Conservation (phyloP, 1,140 invertebrate genomes). For the Eciton burchellii region DNA sequence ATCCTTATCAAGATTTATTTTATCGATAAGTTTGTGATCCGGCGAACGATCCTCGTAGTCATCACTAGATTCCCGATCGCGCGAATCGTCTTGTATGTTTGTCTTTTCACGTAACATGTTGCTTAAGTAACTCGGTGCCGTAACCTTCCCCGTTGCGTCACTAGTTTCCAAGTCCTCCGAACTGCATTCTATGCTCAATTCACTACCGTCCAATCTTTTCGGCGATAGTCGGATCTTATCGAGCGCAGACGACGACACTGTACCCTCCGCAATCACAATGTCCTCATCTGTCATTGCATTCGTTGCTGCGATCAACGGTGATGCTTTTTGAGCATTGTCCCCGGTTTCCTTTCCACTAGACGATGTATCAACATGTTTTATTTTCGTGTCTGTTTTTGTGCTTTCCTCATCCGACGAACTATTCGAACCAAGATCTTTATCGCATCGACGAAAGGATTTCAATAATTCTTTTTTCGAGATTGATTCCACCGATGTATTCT, state of each 20-base stretch:
- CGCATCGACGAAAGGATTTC: conserved; percentile 1
- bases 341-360: neutral
- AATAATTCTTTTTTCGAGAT: conserved; percentile 61
- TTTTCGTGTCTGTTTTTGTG: neutral
- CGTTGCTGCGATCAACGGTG: neutral
- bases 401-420: conserved; percentile 49
- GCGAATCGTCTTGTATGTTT: neutral
- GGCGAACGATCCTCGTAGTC: neutral
- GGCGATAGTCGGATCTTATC: conserved; percentile 50
- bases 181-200: conserved; percentile 37
- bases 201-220: conserved; percentile 51
- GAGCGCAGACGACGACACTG: conserved; percentile 10
- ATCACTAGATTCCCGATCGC: conserved; percentile 8
- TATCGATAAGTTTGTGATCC: neutral
- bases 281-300: neutral
- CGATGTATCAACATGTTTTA: neutral
- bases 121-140: neutral
- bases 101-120: neutral
- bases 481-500: conserved; percentile 61
- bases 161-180: conserved; percentile 16
- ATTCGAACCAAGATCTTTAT: neutral
- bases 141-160: neutral
- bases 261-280: neutral
- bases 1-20: neutral
- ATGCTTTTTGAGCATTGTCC: neutral